Evolutionary conservation across 2,797 vertebrate species (phyloP), one percentile per base, ranked within the genome.

Genomic region (Urosaurus nigricauda): DNA sequence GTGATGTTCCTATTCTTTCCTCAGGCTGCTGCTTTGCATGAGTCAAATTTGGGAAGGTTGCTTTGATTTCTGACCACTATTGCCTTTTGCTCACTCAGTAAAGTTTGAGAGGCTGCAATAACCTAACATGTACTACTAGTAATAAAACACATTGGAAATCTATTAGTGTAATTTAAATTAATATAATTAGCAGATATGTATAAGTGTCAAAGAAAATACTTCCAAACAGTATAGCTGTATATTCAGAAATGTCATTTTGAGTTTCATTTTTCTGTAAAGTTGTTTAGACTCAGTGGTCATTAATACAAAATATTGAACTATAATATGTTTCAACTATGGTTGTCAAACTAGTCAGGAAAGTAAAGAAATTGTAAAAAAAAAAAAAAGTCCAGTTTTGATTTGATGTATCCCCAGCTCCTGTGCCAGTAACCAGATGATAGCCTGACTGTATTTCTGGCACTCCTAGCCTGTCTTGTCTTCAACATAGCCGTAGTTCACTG

Each of bases 1-100:
- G 92, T 91, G 92, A 53, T 79, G 87, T 95, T 96, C 71, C 90
- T 87, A 87, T 95, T 83, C 95, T 96, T 96, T 93, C 75, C 85
- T 91, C 92, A 94, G 94, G 95, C 93, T 95, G 96, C 96, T 96
- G 93, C 91, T 96, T 85, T 97, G 97, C 97, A 97, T 97, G 97
- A 96, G 94, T 93, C 94, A 97, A 93, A 95, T 90, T 96, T 96
- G 95, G 95, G 95, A 85, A 96, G 90, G 93, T 94, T 93, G 95
- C 96, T 96, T 88, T 95, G 90, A 93, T 93, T 96, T 95, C 90
- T 89, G 92, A 91, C 94, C 94, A 92, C 94, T 95, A 94, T 91
- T 94, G 95, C 93, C 93, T 96, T 89, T 95, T 65, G 85, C 92
- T 95, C 94, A 94, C 95, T 93, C 63, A 83, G 88, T 80, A 95